These are phyloP conservation scores for Drosophila punjabiensis DNA, from an alignment of 1,140 invertebrate genomes.

Conservation along the genomic window DNA sequence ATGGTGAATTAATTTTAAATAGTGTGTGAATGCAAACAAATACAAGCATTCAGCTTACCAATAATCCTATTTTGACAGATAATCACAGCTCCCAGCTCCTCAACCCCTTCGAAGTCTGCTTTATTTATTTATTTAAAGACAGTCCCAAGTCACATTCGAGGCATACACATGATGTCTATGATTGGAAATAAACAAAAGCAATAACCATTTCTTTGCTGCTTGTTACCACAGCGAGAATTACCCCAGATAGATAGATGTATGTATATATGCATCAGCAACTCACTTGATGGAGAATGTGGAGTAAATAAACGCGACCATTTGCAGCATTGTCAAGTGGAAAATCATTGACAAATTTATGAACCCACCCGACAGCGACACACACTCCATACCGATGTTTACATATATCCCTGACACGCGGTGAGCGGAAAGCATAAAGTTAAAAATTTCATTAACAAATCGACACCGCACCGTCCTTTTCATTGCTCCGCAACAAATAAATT, in stretches of 20 bases:
- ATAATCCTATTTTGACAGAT: conserved; percentile 44
- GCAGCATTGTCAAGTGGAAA: conserved; percentile 61
- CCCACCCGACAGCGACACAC: conserved; percentile 1
- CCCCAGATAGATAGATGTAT: conserved; percentile 14
- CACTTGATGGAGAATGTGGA: conserved; percentile 38
- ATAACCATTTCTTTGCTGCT: conserved; percentile 40
- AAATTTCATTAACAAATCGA: conserved; percentile 78
- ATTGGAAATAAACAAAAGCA: conserved; percentile 52
- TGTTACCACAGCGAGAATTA: conserved; percentile 29
- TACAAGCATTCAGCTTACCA: neutral
- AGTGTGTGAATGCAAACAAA: conserved; percentile 1
- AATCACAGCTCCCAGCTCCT: neutral
- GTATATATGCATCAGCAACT: conserved; percentile 2
- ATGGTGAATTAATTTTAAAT: conserved; percentile 9
- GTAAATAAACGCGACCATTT: conserved; percentile 58
- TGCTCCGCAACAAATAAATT: conserved; percentile 66
- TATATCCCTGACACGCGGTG: conserved; percentile 2
- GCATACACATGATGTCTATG: conserved; percentile 29
- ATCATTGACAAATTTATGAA: conserved; percentile 67
- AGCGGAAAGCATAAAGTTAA: conserved; percentile 59
- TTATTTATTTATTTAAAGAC: conserved; percentile 54
- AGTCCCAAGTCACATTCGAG: conserved; percentile 17
- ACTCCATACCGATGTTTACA: conserved; percentile 21
- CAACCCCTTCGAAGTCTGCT: conserved; percentile 16
- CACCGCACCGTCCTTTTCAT: conserved; percentile 31